Conservation (phyloP, 2,113 vertebrate genomes). For the Mirza zaza region DNA sequence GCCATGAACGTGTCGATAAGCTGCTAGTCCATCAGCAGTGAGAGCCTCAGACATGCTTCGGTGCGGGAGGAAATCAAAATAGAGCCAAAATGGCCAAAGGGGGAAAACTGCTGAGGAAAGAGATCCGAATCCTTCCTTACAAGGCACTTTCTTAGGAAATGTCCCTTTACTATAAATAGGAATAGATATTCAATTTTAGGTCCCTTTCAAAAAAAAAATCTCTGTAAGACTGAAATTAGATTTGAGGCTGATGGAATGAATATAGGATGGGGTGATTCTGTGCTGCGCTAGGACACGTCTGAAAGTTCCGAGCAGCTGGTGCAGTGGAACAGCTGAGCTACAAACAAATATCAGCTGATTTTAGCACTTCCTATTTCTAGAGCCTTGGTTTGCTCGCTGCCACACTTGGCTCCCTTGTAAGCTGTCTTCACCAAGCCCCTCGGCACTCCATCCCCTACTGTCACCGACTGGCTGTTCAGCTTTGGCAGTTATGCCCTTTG, state of each 20-base stretch:
- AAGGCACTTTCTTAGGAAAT: slow-evolving; percentile 73
- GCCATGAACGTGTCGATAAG: background rate
- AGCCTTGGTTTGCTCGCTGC: slow-evolving; percentile 51
- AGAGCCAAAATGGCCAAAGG: slow-evolving; percentile 55
- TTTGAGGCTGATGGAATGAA: slow-evolving; percentile 67
- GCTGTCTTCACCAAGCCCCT: background rate
- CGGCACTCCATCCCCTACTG: accelerated
- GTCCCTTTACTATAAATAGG: slow-evolving; percentile 80
- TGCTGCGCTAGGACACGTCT: slow-evolving; percentile 62
- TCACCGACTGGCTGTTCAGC: accelerated
- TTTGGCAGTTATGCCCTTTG: background rate
- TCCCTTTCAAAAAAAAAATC: slow-evolving; percentile 43
- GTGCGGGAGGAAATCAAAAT: slow-evolving; percentile 52
- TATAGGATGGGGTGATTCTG: slow-evolving; percentile 71
- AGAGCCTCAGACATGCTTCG: slow-evolving; percentile 43
- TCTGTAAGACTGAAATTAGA: slow-evolving; percentile 73
- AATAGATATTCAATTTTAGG: slow-evolving; percentile 72
- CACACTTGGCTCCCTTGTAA: background rate
- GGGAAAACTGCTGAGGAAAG: slow-evolving; percentile 63
- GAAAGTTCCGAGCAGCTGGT: slow-evolving; percentile 72
- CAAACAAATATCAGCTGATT: slow-evolving; percentile 69
- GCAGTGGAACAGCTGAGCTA: slow-evolving; percentile 35
- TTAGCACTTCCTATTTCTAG: slow-evolving; percentile 65
- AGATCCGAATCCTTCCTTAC: slow-evolving; percentile 71
- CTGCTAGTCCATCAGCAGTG: background rate